A percentile compares a stretch with the other conserved stretches of the same genome.
phyloP scores from a whole-genome alignment of 2,113 vertebrate species.

The Nipponia nippon region DNA sequence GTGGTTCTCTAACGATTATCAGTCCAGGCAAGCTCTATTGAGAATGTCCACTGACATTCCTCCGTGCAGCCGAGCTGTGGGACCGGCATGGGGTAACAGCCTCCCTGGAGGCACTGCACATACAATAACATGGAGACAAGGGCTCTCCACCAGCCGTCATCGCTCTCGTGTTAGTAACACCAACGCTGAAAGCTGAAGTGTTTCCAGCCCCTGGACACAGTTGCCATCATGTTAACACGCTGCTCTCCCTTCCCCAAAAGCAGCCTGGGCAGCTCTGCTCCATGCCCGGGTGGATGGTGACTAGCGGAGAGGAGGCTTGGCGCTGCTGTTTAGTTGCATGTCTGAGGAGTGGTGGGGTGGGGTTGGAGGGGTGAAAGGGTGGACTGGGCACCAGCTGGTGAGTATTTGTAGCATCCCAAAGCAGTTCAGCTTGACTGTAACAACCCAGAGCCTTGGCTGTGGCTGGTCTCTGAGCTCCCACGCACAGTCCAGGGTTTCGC shows the following conservation, averaged over 20 bases:
- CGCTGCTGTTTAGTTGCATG: background rate
- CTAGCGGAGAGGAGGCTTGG: background rate
- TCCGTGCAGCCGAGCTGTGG: background rate
- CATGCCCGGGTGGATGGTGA: background rate
- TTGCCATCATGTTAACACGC: rapidly evolving
- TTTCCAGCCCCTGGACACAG: background rate
- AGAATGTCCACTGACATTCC: background rate
- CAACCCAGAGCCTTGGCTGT: background rate
- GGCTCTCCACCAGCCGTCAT: background rate
- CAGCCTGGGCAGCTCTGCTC: background rate
- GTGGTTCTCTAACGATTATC: background rate
- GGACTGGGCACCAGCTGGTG: background rate
- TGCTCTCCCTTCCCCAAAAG: background rate
- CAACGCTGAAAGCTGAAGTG: background rate
- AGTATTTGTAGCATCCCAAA: background rate
- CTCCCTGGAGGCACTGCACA: background rate
- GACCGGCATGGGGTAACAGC: background rate
- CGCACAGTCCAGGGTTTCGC: background rate
- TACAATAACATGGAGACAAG: background rate
- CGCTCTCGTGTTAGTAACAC: background rate
- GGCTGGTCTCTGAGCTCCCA: background rate
- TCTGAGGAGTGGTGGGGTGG: background rate
- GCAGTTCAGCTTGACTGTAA: background rate
- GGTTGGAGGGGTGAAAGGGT: background rate
- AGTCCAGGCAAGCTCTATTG: background rate